phyloP scores from a whole-genome alignment of 2,797 vertebrate species.

The Knipowitschia caucasica region DNA sequence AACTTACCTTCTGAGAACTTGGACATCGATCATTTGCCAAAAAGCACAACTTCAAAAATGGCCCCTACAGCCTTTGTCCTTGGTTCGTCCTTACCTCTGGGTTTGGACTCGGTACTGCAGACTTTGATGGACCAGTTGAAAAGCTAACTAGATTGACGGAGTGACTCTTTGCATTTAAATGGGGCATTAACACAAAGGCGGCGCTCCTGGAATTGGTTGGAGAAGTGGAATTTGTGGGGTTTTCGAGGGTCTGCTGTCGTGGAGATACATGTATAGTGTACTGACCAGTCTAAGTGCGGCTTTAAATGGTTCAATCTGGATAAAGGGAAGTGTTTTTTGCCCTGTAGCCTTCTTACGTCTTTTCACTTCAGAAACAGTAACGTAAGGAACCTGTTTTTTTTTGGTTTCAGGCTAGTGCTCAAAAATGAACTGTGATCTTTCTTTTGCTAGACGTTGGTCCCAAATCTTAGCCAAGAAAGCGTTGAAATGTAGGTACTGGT shows the following conservation, averaged over 20 bases:
- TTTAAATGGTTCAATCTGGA: background rate
- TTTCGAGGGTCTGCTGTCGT: constrained; percentile 29
- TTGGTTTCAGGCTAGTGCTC: no score
- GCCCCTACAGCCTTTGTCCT: constrained; percentile 25
- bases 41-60: constrained; percentile 43
- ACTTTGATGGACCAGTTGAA: constrained; percentile 57
- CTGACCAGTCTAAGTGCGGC: constrained; percentile 13
- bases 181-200: constrained; percentile 62
- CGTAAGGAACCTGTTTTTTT: no score
- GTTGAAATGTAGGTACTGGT: no score
- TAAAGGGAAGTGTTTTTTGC: background rate
- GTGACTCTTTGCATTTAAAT: constrained; percentile 76
- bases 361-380: no score
- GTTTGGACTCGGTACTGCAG: constrained; percentile 18
- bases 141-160: constrained; percentile 49
- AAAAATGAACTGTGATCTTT: no score
- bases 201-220: constrained; percentile 47
- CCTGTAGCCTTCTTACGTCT: no score
- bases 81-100: constrained; percentile 7
- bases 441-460: no score
- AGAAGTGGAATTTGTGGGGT: constrained; percentile 28
- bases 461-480: no score
- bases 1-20: constrained; percentile 22
- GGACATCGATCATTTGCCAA: constrained; percentile 39
- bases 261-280: constrained; percentile 15